These are phyloP conservation scores for Leptogaster cylindrica DNA, from an alignment of 2,888 invertebrate species.

Conservation along the genomic window DNA sequence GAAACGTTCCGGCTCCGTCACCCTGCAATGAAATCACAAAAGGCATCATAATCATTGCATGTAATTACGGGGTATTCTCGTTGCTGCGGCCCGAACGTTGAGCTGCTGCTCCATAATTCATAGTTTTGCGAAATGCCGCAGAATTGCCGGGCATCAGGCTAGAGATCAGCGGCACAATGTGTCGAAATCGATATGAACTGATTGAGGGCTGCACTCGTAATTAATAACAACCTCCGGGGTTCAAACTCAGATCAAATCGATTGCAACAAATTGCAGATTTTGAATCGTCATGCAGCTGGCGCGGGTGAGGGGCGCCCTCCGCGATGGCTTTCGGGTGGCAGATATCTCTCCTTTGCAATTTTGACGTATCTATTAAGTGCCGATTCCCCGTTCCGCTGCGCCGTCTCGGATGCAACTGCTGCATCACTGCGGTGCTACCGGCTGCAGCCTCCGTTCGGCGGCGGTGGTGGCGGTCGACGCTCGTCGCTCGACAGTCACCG, in stretches of 20 bases:
- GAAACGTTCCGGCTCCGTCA: not conserved
- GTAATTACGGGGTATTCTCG: constrained; percentile 32
- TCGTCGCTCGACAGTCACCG: no score
- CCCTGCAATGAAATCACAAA: constrained; percentile 11
- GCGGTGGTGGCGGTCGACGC: no score
- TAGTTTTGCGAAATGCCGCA: constrained; percentile 37
- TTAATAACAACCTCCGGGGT: constrained; percentile 29
- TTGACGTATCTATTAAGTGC: constrained; percentile 34
- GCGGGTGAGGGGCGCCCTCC: not conserved
- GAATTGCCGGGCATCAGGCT: constrained; percentile 24
- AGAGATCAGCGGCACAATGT: constrained; percentile 41
- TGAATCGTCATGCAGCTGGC: constrained; percentile 20
- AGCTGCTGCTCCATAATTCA: constrained; percentile 40
- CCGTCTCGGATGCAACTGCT: not conserved
- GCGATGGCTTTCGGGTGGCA: constrained; percentile 26
- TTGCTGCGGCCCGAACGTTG: constrained; percentile 9
- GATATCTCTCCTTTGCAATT: constrained; percentile 39
- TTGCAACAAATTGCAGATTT: constrained; percentile 41
- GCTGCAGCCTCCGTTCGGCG: not conserved
- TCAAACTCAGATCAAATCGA: constrained; percentile 38
- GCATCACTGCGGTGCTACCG: constrained; percentile 5
- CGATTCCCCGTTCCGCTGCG: not conserved
- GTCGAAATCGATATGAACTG: constrained; percentile 36
- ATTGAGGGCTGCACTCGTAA: constrained; percentile 16
- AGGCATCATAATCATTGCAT: constrained; percentile 32